Base-by-base conservation (phyloP, 2,888 invertebrate genomes). In the Nemotelus pantherinus region DNA sequence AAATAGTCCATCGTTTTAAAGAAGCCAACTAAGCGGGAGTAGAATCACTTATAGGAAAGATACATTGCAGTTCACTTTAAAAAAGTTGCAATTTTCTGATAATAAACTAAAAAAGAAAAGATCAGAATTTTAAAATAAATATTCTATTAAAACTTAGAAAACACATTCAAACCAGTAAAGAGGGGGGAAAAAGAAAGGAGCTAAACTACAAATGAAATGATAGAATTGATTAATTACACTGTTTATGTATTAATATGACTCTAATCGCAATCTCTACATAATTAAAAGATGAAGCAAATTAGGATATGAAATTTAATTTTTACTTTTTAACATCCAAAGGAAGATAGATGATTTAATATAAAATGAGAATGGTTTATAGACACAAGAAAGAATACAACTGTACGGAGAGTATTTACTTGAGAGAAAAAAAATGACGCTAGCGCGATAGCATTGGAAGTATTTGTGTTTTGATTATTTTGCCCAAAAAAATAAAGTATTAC, bases 401-500 rank as follows among this genome's bases (percentile, higher is more conserved):
- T 25, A 25, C 65, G 65, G 65, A 65, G 65, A 65, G 47, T 65
- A 65, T 39, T 65, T 45, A 41, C 47, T 45, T 65, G 3, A 65
- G 45, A 63, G 9, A 53, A 7, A 53, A 50, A 41, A 63, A 25
- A 50, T 45, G 67, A 67, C 67, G 47, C 50, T 6, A 45, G 50
- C 47, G 7, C 25, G 25, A 68, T 25, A 55, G 5, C 4, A 44
- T 39, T 65, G 53, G 3, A 44, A 70, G 44, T 70, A 55, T 70
- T 70, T 53, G 70, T 10, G 70, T 70, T 55, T 70, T 68, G 4
- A 50, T 68, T 68, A 50, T 48, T 68, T 70, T 70, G 50, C 70
- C 70, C 55, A 70, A 70, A 25, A n/a, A 25, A 70, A 70, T 70
- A 70, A 70, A 70, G 70, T 70, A 70, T 70, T 70, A 70, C 44